These are phyloP conservation scores for Drepanosiphum platanoidis DNA, from an alignment of 2,888 invertebrate species.

Conservation along the genomic window DNA sequence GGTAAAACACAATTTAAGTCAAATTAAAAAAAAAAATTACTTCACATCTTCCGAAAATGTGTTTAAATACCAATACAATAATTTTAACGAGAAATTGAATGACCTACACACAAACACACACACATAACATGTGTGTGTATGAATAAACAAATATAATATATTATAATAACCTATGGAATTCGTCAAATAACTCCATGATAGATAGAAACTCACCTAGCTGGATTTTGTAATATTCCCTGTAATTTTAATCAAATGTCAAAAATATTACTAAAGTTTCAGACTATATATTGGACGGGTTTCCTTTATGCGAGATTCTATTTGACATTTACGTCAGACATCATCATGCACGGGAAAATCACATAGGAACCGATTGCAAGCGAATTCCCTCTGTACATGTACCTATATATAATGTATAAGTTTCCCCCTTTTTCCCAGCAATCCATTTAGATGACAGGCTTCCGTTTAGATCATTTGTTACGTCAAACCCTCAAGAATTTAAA, in stretches of 20 bases:
- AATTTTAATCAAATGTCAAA: constrained; percentile 31
- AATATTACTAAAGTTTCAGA: constrained; percentile 9
- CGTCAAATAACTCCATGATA: too few species aligned
- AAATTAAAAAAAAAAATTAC: too few species aligned
- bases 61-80: too few species aligned
- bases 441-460: constrained; percentile 17
- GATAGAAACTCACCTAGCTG: not conserved
- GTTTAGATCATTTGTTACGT: constrained; percentile 2
- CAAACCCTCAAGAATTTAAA: not conserved
- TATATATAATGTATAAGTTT: too few species aligned
- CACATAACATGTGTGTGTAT: not conserved
- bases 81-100: too few species aligned
- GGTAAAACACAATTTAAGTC: too few species aligned
- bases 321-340: constrained; percentile 31
- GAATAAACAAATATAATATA: not conserved
- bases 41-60: too few species aligned
- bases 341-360: constrained; percentile 21
- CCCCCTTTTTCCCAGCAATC: not conserved
- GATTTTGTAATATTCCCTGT: not conserved
- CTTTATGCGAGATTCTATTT: constrained; percentile 25
- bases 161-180: not conserved
- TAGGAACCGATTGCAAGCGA: constrained; percentile 13
- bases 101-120: too few species aligned
- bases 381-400: too few species aligned
- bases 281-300: not conserved